phyloP scores from a whole-genome alignment of 2,797 vertebrate species.

The Enteromius mattozi region DNA sequence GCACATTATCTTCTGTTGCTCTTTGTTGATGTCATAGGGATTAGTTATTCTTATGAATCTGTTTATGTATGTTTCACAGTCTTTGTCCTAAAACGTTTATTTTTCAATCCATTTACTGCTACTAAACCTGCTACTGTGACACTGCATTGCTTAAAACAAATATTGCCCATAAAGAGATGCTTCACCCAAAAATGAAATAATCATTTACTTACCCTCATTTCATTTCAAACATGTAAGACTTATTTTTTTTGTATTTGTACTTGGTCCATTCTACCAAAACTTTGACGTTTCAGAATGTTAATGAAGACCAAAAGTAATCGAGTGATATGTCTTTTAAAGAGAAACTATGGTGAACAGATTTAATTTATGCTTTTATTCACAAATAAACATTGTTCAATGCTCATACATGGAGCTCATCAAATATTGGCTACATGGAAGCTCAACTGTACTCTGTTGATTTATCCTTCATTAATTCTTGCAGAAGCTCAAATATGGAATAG shows the following conservation, averaged over 20 bases:
- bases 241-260: background rate
- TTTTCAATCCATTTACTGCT: slow-evolving; percentile 8
- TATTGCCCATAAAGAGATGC: background rate
- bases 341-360: background rate
- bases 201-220: background rate
- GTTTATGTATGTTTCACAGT: slow-evolving; percentile 17
- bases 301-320: background rate
- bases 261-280: background rate
- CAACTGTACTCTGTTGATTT: background rate
- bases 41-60: slow-evolving; percentile 35
- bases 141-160: background rate
- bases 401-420: background rate
- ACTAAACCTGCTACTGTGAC: background rate
- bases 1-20: slow-evolving; percentile 26
- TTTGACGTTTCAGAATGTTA: background rate
- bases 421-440: background rate
- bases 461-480: background rate
- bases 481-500: background rate
- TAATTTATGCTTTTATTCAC: background rate
- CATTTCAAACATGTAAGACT: background rate
- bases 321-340: background rate
- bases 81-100: slow-evolving; percentile 33
- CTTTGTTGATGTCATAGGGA: slow-evolving; percentile 30
- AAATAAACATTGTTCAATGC: background rate
- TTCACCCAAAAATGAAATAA: background rate